A percentile compares a stretch with the other conserved stretches of the same genome.
Conservation (phyloP, 2,797 vertebrate species). For the Clarias platycephalus region DNA sequence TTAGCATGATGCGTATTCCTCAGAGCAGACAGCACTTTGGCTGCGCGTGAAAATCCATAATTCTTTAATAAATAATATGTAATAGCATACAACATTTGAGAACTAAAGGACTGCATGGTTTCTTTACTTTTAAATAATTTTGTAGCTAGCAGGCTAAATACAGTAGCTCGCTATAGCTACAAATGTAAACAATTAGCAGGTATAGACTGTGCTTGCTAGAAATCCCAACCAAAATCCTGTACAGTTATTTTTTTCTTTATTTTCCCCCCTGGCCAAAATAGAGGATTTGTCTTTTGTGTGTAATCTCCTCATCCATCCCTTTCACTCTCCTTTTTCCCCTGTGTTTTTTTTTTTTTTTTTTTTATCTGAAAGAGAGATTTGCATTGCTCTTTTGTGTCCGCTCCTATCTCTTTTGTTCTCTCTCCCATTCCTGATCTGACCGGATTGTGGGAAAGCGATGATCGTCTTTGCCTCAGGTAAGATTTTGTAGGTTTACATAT, state of each 20-base stretch:
- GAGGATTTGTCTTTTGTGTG: constrained; percentile 49
- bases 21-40: constrained; percentile 15
- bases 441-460: constrained; percentile 56
- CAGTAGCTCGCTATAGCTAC: constrained; percentile 1
- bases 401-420: constrained; percentile 60
- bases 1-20: constrained; percentile 48
- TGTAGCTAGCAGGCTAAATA: constrained; percentile 8
- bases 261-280: constrained; percentile 36
- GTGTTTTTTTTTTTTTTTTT: constrained; percentile 52
- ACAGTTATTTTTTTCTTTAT: neutral
- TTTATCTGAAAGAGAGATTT: constrained; percentile 57
- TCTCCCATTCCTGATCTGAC: constrained; percentile 58
- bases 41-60: neutral
- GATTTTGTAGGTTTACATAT: constrained; percentile 65
- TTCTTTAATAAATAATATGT: neutral
- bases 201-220: neutral
- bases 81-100: neutral
- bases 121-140: neutral
- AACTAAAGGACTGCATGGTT: neutral
- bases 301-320: constrained; percentile 57
- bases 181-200: constrained; percentile 4
- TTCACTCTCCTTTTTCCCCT: constrained; percentile 35
- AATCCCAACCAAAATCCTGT: neutral
- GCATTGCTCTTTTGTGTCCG: constrained; percentile 56
- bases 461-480: constrained; percentile 64